Percentiles rank a stretch among this genome's conserved stretches.
Conservation (phyloP, 2,797 vertebrate genomes). For the Manis crassicaudata region DNA sequence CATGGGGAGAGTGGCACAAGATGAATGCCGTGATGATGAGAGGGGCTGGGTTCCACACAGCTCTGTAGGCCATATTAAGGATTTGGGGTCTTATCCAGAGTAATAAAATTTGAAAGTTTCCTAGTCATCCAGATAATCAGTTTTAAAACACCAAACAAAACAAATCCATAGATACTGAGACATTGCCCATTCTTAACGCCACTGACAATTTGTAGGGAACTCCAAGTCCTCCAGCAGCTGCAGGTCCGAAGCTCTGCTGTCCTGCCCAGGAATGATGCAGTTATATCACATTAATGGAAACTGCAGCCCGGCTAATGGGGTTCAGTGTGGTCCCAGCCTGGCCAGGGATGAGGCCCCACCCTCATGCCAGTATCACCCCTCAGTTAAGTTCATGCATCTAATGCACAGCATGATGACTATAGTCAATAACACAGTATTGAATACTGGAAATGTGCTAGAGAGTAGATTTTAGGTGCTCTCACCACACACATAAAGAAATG, state of each 20-base stretch:
- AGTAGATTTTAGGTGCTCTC: not conserved
- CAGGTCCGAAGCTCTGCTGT: not conserved
- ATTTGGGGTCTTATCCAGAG: not conserved
- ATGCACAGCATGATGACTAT: not conserved
- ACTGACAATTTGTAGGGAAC: not conserved
- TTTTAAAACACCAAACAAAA: constrained; percentile 46
- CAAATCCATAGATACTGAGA: not conserved
- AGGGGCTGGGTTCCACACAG: not conserved
- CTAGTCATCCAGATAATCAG: not conserved
- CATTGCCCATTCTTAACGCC: not conserved
- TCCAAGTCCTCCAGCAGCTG: not conserved
- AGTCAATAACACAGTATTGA: not conserved
- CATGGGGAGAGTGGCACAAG: not conserved
- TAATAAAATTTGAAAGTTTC: not conserved
- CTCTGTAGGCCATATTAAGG: not conserved
- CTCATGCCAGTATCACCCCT: not conserved
- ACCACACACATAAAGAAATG: not conserved
- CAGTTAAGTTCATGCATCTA: not conserved
- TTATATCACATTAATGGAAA: not conserved
- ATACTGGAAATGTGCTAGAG: not conserved
- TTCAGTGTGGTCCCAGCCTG: not conserved
- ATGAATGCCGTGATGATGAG: rapidly evolving
- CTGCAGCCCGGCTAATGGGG: rapidly evolving
- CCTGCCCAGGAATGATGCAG: not conserved
- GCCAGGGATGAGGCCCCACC: not conserved